Percentiles rank a stretch among this genome's conserved stretches.
These are phyloP conservation scores for Drosophila maculinotata DNA, from an alignment of 2,888 invertebrate genomes.

Conservation along the genomic window DNA sequence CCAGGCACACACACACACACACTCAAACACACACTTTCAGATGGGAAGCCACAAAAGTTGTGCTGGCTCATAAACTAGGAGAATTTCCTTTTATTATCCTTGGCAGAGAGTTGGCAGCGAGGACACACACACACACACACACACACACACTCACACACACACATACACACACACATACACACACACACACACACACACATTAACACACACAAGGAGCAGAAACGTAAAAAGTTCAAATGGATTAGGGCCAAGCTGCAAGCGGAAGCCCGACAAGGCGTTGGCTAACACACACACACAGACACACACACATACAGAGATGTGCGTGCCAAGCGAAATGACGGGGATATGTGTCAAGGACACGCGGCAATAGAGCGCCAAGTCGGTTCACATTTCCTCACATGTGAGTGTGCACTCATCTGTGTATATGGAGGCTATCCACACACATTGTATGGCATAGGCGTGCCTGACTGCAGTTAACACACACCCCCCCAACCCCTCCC, in stretches of 20 bases:
- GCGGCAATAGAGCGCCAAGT: conserved; percentile 38
- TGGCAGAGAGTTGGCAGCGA: conserved; percentile 67
- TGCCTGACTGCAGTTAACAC: conserved; percentile 60
- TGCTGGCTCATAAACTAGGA: conserved; percentile 68
- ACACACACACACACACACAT: too few relatives aligned
- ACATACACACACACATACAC: too few relatives aligned
- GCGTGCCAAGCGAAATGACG: conserved; percentile 68
- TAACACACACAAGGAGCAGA: too few relatives aligned
- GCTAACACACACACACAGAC: conserved; percentile 35
- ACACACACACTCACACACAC: conserved; percentile 7
- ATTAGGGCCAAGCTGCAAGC: conserved; percentile 70
- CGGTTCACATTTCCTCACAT: conserved; percentile 23
- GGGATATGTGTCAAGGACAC: conserved; percentile 77
- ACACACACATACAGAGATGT: conserved; percentile 37
- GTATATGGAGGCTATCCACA: conserved; percentile 17
- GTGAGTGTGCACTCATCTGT: conserved; percentile 18
- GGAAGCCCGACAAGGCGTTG: conserved; percentile 77
- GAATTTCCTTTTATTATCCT: conserved; percentile 76
- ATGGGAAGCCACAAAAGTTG: conserved; percentile 71
- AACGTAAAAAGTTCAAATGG: conserved; percentile 70
- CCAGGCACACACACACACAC: conserved; percentile 40
- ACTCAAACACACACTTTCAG: conserved; percentile 16
- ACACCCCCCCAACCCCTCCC: conserved; percentile 32
- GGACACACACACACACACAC: conserved; percentile 32
- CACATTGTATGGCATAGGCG: conserved; percentile 46